Evolutionary conservation across 2,888 invertebrate genomes (phyloP).

Genomic region (Helicoverpa assulta): DNA sequence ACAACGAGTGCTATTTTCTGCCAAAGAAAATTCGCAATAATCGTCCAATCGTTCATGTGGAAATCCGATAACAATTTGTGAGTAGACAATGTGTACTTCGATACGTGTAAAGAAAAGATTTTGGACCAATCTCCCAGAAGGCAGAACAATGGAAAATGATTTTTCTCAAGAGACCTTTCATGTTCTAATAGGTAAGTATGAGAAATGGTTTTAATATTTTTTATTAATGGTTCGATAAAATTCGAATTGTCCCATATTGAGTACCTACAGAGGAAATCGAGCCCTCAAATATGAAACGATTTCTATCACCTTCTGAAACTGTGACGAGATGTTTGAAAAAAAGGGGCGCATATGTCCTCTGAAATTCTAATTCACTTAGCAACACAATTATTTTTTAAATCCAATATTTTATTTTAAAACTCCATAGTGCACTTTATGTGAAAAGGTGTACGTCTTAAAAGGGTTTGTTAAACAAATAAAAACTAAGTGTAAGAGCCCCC

Average conservation of each 20-base stretch:
- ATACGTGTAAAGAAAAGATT: slow-evolving; percentile 37
- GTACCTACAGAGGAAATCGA: neutral
- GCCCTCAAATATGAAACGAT: too few relatives aligned
- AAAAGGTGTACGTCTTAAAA: neutral
- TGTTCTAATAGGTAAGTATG: slow-evolving; percentile 1
- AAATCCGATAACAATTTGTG: slow-evolving; percentile 53
- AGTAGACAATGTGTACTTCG: slow-evolving; percentile 21
- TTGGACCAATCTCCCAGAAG: slow-evolving; percentile 18
- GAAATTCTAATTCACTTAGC: neutral
- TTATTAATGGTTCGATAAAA: neutral
- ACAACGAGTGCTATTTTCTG: slow-evolving; percentile 30
- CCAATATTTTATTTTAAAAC: neutral
- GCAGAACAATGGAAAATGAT: slow-evolving; percentile 18
- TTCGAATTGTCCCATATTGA: neutral
- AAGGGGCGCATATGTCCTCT: too few relatives aligned
- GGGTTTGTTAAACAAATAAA: neutral
- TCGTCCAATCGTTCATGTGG: slow-evolving; percentile 47
- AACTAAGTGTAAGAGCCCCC: too few relatives aligned
- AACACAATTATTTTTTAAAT: neutral
- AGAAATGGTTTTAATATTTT: too few relatives aligned
- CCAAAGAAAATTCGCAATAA: slow-evolving; percentile 53
- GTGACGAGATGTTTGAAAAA: too few relatives aligned
- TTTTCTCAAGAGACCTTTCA: slow-evolving; percentile 5
- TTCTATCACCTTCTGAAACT: too few relatives aligned
- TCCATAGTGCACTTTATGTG: neutral